Evolutionary conservation across 2,113 vertebrate species (phyloP), one percentile per base, ranked within the genome.

Genomic region (Vidua chalybeata): DNA sequence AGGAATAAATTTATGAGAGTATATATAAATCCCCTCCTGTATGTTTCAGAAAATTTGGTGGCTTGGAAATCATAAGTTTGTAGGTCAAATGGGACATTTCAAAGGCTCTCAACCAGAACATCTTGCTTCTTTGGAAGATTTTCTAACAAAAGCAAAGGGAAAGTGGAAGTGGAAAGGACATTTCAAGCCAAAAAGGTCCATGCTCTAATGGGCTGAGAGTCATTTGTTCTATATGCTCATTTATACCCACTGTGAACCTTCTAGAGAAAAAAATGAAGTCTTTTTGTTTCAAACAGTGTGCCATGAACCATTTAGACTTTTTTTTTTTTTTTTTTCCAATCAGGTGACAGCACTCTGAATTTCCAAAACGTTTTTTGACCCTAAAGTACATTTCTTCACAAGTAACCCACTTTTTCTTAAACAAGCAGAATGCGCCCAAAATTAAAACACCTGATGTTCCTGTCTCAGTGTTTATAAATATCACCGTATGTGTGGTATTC

Each of bases 341-440:
- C 30, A 67, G n/a, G 6, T 45, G 13, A 45, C 11, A 81, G 19
- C 5, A 15, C 13, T 41, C 35, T 21, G 33, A 72, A 61, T 61
- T 89, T 55, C 52, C 17, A 43, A 2, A 49, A 79, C 5, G 8
- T n/a, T 78, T 30, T 27, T 49, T 94, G 39, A 28, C 21, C 13
- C 15, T 3, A 14, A 77, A 33, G n/a, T 28, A 3, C 7, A 23
- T 74, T 78, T 78, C 43, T 69, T 58, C 30, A 17, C 14, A 35
- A 41, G 12, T 23, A 58, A 21, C 30, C 2, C 4, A 1, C 4
- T 33, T 67, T 39, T 75, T n/a, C 24, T 31, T 54, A 13, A 67
- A 48, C 31, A 46, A 72, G 3, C 3, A 23, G 7, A 64, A 43
- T 1, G 0, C 5, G 10, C 13, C 23, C 14, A 6, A 4, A 56